Evolutionary conservation across 2,797 vertebrate species (phyloP), one percentile per base, ranked within the genome.

Genomic region (Chloroceryle amazona): DNA sequence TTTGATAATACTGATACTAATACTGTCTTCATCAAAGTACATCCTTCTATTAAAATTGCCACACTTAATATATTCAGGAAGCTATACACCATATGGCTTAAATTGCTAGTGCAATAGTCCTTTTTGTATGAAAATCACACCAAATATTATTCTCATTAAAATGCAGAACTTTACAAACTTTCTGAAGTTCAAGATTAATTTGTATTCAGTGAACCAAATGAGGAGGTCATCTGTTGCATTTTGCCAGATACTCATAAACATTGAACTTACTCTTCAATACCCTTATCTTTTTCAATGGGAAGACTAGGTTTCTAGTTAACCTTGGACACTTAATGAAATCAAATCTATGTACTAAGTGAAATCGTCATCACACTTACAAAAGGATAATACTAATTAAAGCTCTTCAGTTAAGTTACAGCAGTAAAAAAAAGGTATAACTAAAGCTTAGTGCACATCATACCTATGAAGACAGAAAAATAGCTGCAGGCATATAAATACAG

Each of bases 311-410:
- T 82, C 63, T 60, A 18, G 20, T 57, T 66, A 85, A 60, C 35
- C 10, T 33, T 76, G n/a, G 5, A 29, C 71, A 67, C 17, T 46
- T 70, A 57, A 60, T 21, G 15, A 72, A 90, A 80, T 23, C 7
- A 81, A 89, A 81, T 74, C 2, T 68, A 28, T 84, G 23, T 10
- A 75, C 20, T 19, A 89, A 86, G 79, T 79, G 13, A 61, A 94
- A 85, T 6, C 72, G 16, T 25, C 72, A 6, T 57, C 58, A 52
- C 10, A 54, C 16, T 70, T 39, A 31, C 7, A 89, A 71, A 65
- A 72, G 6, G 3, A 28, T 58, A 75, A 39, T 39, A 49, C 11
- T 22, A 83, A 8, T n/a, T 58, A 71, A 65, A 86, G 51, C 6
- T 73, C 90, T 94, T 67, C 58, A 88, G 46, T 49, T 68, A 82